phyloP scores from a whole-genome alignment of 2,797 vertebrate species.

The Ciconia nigra region DNA sequence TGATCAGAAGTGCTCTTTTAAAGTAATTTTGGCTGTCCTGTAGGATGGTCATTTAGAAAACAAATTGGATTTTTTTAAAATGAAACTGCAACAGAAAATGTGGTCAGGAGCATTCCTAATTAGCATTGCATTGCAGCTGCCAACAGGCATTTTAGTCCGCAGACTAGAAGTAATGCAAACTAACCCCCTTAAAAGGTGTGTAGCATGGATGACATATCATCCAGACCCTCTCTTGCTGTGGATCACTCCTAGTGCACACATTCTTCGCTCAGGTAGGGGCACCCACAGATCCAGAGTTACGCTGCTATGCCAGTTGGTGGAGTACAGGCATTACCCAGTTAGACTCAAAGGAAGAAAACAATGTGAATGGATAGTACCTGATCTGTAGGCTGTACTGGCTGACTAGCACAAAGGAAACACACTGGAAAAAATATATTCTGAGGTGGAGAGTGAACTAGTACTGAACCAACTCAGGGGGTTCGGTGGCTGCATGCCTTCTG shows the following conservation, averaged over 20 bases:
- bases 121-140: not conserved
- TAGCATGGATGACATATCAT: not conserved
- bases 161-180: not conserved
- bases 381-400: not conserved
- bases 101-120: not conserved
- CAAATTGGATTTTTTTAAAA: not conserved
- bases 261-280: not conserved
- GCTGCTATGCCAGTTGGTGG: not conserved
- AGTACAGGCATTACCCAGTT: not conserved
- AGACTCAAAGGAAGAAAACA: not conserved
- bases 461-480: not conserved
- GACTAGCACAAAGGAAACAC: not conserved
- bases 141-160: not conserved
- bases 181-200: not conserved
- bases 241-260: not conserved
- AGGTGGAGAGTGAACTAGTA: not conserved
- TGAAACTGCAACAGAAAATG: not conserved
- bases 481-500: not conserved
- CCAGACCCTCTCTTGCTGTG: not conserved
- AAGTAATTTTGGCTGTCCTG: not conserved
- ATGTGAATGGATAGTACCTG: not conserved
- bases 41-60: not conserved
- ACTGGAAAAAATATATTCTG: not conserved
- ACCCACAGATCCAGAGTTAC: not conserved
- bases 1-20: not conserved